Conservation (phyloP, 2,797 vertebrate genomes). For the Amazona ochrocephala region DNA sequence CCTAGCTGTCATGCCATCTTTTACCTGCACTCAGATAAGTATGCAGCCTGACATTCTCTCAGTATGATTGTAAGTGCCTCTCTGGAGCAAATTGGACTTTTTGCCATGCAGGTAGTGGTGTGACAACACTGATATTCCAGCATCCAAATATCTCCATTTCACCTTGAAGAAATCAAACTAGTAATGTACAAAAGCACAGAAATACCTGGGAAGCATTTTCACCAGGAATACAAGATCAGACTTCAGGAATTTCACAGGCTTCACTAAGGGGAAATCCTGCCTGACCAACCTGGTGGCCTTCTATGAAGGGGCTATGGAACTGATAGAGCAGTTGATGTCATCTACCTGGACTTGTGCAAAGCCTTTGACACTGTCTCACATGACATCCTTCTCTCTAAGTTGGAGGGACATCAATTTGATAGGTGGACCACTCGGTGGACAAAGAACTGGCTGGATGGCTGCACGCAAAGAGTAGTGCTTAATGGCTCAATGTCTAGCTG, state of each 20-base stretch:
- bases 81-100: background rate
- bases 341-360: no score
- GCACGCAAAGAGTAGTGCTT: no score
- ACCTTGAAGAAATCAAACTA: background rate
- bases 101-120: background rate
- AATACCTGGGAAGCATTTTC: background rate
- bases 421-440: no score
- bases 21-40: background rate
- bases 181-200: background rate
- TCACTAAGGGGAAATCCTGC: no score
- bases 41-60: background rate
- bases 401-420: no score
- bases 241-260: background rate
- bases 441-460: no score
- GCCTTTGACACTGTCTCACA: no score
- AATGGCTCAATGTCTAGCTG: no score
- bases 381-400: no score
- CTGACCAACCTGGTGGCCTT: no score
- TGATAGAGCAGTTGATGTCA: no score
- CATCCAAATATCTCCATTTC: background rate
- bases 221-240: background rate
- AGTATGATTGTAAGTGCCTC: rapidly evolving
- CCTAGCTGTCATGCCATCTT: background rate
- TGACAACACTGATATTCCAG: background rate
- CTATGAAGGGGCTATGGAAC: no score